Evolutionary conservation across 2,888 invertebrate genomes (phyloP).

Genomic region (Mythimna vitellina): DNA sequence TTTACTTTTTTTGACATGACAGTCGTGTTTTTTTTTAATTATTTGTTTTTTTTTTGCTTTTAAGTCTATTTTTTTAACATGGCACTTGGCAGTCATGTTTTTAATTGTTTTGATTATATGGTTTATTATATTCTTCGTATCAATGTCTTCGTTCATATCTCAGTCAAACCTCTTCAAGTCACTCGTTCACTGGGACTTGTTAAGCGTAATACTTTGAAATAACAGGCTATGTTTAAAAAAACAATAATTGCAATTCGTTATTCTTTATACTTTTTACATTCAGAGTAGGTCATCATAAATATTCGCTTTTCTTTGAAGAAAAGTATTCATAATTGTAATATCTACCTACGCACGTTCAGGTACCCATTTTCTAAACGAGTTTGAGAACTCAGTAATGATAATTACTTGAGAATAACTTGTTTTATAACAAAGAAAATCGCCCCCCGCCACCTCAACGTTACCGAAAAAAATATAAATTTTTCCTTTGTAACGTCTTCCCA

Average conservation of each 20-base stretch:
- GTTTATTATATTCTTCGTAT: no score
- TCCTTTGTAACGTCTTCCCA: slow-evolving; percentile 62
- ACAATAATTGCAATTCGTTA: background rate
- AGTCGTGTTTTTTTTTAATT: no score
- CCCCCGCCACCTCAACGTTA: slow-evolving; percentile 56
- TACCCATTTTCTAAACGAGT: slow-evolving; percentile 45
- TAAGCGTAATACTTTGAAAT: background rate
- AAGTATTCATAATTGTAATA: slow-evolving; percentile 36
- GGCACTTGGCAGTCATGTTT: no score
- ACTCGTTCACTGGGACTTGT: background rate
- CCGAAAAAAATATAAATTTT: slow-evolving; percentile 60
- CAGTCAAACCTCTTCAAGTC: background rate
- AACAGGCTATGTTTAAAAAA: background rate
- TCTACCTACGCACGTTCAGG: slow-evolving; percentile 27
- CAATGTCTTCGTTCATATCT: background rate
- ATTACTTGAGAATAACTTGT: slow-evolving; percentile 45
- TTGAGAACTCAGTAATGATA: slow-evolving; percentile 52
- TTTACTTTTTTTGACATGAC: no score
- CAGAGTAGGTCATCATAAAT: slow-evolving; percentile 19
- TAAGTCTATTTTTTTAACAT: no score
- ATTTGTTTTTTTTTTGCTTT: no score
- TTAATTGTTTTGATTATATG: no score
- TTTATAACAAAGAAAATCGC: slow-evolving; percentile 54
- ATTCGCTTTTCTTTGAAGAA: slow-evolving; percentile 18
- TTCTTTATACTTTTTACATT: slow-evolving; percentile 2